Evolutionary conservation across 1,140 invertebrate species (phyloP), one percentile per base, ranked within the genome.

Genomic region (Pteromalus puparum): DNA sequence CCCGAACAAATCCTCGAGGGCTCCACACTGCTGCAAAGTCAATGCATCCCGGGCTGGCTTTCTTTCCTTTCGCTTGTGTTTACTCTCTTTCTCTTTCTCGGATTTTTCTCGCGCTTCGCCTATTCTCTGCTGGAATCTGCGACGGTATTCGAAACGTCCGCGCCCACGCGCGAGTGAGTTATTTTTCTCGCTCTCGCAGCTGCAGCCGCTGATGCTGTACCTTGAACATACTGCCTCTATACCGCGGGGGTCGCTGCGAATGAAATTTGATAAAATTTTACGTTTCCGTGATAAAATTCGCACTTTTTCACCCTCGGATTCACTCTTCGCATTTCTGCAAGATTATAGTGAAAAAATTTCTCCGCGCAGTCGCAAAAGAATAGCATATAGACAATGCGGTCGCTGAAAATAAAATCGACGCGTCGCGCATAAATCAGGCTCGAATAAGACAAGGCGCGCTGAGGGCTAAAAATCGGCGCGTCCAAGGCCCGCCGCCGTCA

Each of bases 1-100:
- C 90, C 90, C 83, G 91, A 92, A 92, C 91, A 92, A 93, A 92
- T 93, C 90, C 91, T 87, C 86, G 86, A 80, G 61, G 70, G 84
- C 79, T 73, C 9, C 28, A 21, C 53, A n/a, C n/a, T n/a, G n/a
- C n/a, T n/a, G 74, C 18, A 77, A 77, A 85, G 78, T 84, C 85
- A 86, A 86, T 81, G 85, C 34, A 0, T 7, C 38, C 10, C 38
- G 38, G 6, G 9, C 53, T 83, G 46, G 15, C 73, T 18, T 65
- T 61, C 77, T 34, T 70, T n/a, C 74, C 9, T n/a, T n/a, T 2
- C 24, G 18, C 42, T 46, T 34, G 13, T 48, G 42, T 34, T 46
- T 48, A 24, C 12, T 15, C 12, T 74, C 28, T 38, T 70, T 70
- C 79, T 42, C 28, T 38, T 18, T 12, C 34, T 34, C 34, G 42